These are phyloP conservation scores for Falco cherrug DNA, from an alignment of 2,797 vertebrate species.

Conservation along the genomic window DNA sequence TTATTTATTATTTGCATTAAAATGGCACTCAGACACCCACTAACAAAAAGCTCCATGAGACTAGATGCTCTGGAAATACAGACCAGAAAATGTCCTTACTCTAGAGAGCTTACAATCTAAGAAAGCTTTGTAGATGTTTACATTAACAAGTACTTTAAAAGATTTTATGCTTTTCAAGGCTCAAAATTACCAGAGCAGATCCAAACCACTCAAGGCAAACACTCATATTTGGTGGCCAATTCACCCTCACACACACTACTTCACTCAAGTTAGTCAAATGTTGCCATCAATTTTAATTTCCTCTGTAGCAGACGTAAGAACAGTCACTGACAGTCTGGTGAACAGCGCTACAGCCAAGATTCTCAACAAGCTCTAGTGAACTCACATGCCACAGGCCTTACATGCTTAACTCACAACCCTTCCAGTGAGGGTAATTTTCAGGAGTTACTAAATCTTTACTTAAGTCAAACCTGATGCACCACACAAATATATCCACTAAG, in stretches of 20 bases:
- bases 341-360: not conserved
- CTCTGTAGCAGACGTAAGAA: not conserved
- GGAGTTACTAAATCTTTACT: not conserved
- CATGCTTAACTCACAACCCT: not conserved
- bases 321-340: not conserved
- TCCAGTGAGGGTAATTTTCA: not conserved
- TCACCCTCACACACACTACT: not conserved
- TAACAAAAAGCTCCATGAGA: not conserved
- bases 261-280: not conserved
- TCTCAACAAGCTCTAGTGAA: not conserved
- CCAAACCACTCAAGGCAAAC: not conserved
- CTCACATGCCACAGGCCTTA: not conserved
- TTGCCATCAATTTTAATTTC: not conserved
- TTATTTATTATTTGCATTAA: not conserved
- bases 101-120: constrained; percentile 18
- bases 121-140: not conserved
- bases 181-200: not conserved
- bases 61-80: not conserved
- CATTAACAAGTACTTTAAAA: not conserved
- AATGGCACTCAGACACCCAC: not conserved
- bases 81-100: not conserved
- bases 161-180: not conserved
- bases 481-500: not conserved
- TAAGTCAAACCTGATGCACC: not conserved
- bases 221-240: not conserved